Conservation (phyloP, 2,797 vertebrate genomes). For the Sebastes jordani region DNA sequence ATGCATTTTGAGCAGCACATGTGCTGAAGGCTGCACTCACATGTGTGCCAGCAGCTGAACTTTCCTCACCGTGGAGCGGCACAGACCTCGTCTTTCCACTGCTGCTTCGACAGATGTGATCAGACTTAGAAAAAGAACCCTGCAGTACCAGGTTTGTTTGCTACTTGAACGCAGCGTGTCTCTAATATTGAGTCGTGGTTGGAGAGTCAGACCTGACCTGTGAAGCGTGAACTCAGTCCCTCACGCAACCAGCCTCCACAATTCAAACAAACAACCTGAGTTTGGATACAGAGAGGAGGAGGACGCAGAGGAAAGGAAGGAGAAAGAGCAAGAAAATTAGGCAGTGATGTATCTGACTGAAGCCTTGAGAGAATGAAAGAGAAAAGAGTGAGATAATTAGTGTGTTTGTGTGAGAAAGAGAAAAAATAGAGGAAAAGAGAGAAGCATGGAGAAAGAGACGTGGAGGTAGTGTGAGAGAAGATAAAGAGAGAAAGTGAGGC, state of each 20-base stretch:
- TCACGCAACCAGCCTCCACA: background rate
- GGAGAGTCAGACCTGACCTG: conserved; percentile 3
- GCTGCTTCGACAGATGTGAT: conserved; percentile 53
- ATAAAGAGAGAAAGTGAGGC: conserved; percentile 64
- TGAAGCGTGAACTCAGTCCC: background rate
- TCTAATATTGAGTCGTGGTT: conserved; percentile 26
- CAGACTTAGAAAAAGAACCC: conserved; percentile 15
- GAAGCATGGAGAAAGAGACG: conserved; percentile 45
- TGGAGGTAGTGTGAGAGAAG: conserved; percentile 46
- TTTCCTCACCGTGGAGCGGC: conserved; percentile 6
- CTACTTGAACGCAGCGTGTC: conserved; percentile 9
- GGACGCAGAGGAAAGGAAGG: background rate
- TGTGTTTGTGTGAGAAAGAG: conserved; percentile 39
- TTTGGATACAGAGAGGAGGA: background rate
- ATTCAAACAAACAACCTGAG: background rate
- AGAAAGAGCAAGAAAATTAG: background rate
- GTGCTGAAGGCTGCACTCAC: conserved; percentile 8
- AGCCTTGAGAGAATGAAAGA: background rate
- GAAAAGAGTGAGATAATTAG: conserved; percentile 24
- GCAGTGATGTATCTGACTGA: conserved; percentile 4
- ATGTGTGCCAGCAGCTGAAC: conserved; percentile 22
- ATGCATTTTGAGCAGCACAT: background rate
- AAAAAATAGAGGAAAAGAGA: conserved; percentile 38
- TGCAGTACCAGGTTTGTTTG: conserved; percentile 29
- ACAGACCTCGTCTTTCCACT: conserved; percentile 45